Evolutionary conservation across 2,888 invertebrate genomes (phyloP).

Genomic region (Stegana nigrithorax): DNA sequence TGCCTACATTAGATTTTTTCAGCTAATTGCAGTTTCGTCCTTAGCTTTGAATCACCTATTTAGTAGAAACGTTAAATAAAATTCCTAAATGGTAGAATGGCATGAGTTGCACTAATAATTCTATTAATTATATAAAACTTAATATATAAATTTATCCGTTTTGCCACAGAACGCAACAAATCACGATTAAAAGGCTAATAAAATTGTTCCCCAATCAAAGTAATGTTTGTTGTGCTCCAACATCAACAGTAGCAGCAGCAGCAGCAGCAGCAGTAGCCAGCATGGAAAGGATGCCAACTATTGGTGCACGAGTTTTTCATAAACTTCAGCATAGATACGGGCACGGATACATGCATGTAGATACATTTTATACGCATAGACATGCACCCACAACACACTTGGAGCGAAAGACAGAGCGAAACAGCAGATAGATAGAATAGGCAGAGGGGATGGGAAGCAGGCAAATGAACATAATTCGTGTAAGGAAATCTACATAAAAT

Average conservation of each 20-base stretch:
- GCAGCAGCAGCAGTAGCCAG: not conserved
- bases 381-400: conserved; percentile 23
- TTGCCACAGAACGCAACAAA: conserved; percentile 48
- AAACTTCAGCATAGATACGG: conserved; percentile 41
- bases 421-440: conserved; percentile 21
- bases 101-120: conserved; percentile 27
- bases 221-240: conserved; percentile 41
- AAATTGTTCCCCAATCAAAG: conserved; percentile 63
- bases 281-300: conserved; percentile 13
- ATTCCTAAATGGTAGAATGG: no score
- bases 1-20: no score
- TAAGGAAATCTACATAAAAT: conserved; percentile 66
- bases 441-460: no score
- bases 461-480: conserved; percentile 65
- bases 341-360: not conserved
- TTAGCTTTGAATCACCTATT: no score
- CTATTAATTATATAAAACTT: conserved; percentile 51
- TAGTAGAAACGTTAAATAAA: no score
- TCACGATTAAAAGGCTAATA: conserved; percentile 62
- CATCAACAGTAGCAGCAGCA: not conserved
- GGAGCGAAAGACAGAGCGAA: conserved; percentile 25
- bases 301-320: conserved; percentile 45
- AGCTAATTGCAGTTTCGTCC: no score
- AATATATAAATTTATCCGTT: conserved; percentile 52
- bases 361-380: not conserved